Evolutionary conservation across 2,888 invertebrate species (phyloP).

Genomic region (Eubasilissa splendida): DNA sequence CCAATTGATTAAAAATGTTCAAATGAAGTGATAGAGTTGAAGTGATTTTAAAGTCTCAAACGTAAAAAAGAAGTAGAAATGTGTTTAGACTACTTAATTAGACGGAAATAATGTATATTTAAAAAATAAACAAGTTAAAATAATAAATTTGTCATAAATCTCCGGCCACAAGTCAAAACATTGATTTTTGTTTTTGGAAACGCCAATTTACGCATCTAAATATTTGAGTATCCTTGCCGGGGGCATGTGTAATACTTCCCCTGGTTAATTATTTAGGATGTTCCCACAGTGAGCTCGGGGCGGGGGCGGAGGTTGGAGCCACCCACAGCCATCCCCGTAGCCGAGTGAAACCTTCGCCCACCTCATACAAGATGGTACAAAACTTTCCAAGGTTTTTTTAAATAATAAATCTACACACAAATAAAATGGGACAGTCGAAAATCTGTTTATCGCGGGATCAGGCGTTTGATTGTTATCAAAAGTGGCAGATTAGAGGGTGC

Average conservation of each 20-base stretch:
- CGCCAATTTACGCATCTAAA: neutral
- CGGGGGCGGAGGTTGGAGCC: neutral
- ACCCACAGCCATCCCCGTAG: neutral
- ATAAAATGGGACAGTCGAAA: too few species aligned
- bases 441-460: too few species aligned
- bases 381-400: neutral
- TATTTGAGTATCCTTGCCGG: neutral
- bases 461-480: too few species aligned
- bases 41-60: too few species aligned
- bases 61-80: too few species aligned
- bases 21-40: too few species aligned
- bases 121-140: neutral
- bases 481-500: too few species aligned
- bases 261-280: conserved; percentile 8
- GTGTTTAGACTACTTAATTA: too few species aligned
- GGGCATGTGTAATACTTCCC: neutral
- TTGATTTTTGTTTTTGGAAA: neutral
- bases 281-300: neutral
- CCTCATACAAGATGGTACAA: neutral
- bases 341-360: neutral
- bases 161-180: neutral
- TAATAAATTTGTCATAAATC: neutral
- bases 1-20: too few species aligned
- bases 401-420: too few species aligned
- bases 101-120: too few species aligned